These are phyloP conservation scores for Callimorpha dominula DNA, from an alignment of 2,888 invertebrate genomes.

Conservation along the genomic window DNA sequence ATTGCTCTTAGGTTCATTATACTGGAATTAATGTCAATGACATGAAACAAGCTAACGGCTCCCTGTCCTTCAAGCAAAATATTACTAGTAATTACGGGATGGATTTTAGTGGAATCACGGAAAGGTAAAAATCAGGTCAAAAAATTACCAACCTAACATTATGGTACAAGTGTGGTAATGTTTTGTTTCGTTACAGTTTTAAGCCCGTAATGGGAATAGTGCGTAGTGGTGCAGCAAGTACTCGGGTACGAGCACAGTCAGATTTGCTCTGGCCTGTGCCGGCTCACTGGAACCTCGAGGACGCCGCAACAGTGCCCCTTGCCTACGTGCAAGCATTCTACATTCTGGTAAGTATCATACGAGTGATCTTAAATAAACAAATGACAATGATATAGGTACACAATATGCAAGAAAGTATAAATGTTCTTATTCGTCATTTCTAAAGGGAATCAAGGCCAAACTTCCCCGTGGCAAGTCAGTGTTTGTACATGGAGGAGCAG, in stretches of 20 bases:
- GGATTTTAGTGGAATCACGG: constrained; percentile 72
- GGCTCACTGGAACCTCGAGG: constrained; percentile 88
- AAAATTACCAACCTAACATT: not conserved
- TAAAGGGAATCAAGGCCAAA: constrained; percentile 49
- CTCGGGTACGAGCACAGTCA: constrained; percentile 82
- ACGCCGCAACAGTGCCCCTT: constrained; percentile 92
- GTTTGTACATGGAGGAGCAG: constrained; percentile 42
- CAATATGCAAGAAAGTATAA: not conserved
- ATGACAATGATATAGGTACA: not conserved
- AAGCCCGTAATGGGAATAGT: constrained; percentile 89
- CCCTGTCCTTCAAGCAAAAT: constrained; percentile 28
- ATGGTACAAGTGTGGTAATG: not conserved
- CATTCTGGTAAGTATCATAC: constrained; percentile 50
- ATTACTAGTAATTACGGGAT: constrained; percentile 59
- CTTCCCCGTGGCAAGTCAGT: constrained; percentile 28
- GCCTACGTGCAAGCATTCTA: constrained; percentile 88
- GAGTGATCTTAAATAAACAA: not conserved
- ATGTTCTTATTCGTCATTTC: not conserved
- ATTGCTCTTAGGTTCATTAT: constrained; percentile 52
- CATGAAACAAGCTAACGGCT: constrained; percentile 57
- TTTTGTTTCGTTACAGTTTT: constrained; percentile 68
- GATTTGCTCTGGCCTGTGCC: constrained; percentile 89
- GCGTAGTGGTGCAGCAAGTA: constrained; percentile 81
- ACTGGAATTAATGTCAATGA: constrained; percentile 54
- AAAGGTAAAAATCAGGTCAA: constrained; percentile 52